phyloP scores from a whole-genome alignment of 2,113 vertebrate genomes.

The Urocolius indicus region DNA sequence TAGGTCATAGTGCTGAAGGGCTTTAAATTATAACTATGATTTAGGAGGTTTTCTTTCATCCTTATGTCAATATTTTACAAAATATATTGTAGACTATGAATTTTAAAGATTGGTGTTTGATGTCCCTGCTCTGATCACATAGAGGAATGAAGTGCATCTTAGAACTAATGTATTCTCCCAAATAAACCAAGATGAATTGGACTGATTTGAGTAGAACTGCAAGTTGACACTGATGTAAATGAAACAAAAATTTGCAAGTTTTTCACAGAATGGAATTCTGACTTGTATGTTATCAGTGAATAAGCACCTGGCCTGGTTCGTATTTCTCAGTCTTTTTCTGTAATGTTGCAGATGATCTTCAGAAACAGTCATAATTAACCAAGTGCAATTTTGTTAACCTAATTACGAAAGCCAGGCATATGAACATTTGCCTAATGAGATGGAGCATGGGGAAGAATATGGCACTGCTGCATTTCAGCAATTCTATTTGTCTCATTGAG shows the following conservation, averaged over 20 bases:
- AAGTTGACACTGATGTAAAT: background rate
- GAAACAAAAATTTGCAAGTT: background rate
- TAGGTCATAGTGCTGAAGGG: background rate
- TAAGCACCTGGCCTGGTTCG: background rate
- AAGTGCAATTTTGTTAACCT: background rate
- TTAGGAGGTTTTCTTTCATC: background rate
- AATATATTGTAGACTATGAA: background rate
- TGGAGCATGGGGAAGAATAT: background rate
- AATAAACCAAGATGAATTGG: background rate
- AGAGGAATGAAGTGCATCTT: background rate
- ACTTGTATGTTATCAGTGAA: background rate
- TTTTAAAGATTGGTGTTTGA: background rate
- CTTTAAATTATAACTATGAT: background rate
- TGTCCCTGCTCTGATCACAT: background rate
- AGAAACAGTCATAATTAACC: background rate
- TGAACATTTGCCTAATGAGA: background rate
- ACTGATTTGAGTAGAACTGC: background rate
- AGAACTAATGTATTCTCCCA: background rate
- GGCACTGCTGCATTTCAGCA: background rate
- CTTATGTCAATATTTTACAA: background rate
- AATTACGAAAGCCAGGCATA: background rate
- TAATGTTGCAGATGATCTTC: background rate
- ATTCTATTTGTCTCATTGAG: background rate
- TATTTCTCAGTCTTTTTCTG: background rate
- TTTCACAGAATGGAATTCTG: background rate